These are phyloP conservation scores for Melinopterus prodromus DNA, from an alignment of 2,888 invertebrate genomes.

Conservation along the genomic window DNA sequence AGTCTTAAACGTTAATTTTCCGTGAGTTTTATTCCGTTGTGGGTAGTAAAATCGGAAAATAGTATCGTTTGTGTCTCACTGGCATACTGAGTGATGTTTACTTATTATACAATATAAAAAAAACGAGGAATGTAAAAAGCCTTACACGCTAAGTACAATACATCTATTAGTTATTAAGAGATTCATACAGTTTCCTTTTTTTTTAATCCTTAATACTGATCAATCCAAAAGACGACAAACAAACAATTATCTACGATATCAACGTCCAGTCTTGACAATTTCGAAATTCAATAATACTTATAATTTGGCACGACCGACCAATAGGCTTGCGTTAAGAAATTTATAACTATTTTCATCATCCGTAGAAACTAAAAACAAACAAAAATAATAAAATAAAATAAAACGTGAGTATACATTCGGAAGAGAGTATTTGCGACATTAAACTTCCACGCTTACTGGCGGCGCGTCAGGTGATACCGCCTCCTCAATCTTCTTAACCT, in stretches of 20 bases:
- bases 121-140: conserved; percentile 33
- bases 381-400: conserved; percentile 6
- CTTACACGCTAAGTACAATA: conserved; percentile 37
- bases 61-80: conserved; percentile 5
- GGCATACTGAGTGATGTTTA: conserved; percentile 4
- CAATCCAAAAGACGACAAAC: conserved; percentile 16
- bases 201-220: conserved; percentile 14
- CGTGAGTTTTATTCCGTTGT: background rate
- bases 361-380: conserved; percentile 15
- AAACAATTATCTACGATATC: conserved; percentile 6
- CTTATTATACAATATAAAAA: conserved; percentile 20
- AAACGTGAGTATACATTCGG: conserved; percentile 12
- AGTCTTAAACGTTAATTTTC: background rate
- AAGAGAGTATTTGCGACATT: conserved; percentile 45
- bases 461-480: conserved; percentile 60
- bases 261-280: background rate
- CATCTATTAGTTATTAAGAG: conserved; percentile 27
- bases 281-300: background rate
- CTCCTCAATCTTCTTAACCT: conserved; percentile 65
- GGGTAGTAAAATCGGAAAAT: background rate
- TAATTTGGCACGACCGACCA: conserved; percentile 31
- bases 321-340: conserved; percentile 19
- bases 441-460: conserved; percentile 63
- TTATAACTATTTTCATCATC: background rate
- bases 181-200: conserved; percentile 15